Conservation (phyloP, 1,140 invertebrate species). For the Atopsyche davidsoni region DNA sequence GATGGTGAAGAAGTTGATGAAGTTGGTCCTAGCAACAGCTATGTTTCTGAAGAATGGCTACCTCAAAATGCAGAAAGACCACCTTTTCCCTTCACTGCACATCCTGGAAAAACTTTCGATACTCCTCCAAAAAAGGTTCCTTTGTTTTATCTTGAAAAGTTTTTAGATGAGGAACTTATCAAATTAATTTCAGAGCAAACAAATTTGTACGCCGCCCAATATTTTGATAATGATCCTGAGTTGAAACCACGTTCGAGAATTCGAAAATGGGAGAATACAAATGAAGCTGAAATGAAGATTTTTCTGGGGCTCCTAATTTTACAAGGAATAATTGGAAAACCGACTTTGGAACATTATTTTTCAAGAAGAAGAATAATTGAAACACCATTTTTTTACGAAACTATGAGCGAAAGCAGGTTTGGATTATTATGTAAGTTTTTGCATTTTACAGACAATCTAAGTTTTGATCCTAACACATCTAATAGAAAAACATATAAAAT, state of each 20-base stretch:
- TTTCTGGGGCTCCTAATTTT: conserved; percentile 16
- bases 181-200: conserved; percentile 20
- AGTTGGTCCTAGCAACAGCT: conserved; percentile 23
- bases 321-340: conserved; percentile 18
- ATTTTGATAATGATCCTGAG: conserved; percentile 13
- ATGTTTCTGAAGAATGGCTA: conserved; percentile 23
- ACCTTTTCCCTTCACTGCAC: conserved; percentile 24
- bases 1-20: conserved; percentile 22
- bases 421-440: conserved; percentile 10
- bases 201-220: conserved; percentile 11
- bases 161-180: conserved; percentile 19
- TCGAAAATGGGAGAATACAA: conserved; percentile 10
- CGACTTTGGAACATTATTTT: not conserved
- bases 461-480: conserved; percentile 10
- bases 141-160: conserved; percentile 23
- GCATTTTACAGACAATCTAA: conserved; percentile 9
- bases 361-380: conserved; percentile 8
- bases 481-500: conserved; percentile 13
- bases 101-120: conserved; percentile 24
- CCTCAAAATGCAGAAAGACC: conserved; percentile 27
- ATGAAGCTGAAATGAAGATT: conserved; percentile 16
- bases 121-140: conserved; percentile 23
- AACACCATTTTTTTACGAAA: conserved; percentile 7
- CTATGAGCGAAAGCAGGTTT: conserved; percentile 15
- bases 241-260: conserved; percentile 16